phyloP scores from a whole-genome alignment of 2,888 invertebrate species.

The Parnassius mnemosyne region DNA sequence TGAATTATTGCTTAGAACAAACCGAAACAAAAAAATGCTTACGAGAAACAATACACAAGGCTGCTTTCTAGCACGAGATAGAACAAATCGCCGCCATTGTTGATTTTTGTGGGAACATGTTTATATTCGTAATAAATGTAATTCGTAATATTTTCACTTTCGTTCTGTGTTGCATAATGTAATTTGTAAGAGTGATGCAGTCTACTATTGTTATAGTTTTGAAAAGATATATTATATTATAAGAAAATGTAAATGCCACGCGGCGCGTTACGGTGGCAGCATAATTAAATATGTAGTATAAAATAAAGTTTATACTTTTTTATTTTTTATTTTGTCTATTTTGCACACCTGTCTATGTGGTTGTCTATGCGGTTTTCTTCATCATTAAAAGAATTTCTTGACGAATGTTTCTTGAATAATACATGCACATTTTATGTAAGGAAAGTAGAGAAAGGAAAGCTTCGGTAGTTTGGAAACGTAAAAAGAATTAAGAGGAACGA shows the following conservation, averaged over 20 bases:
- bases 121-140: constrained; percentile 28
- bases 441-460: background rate
- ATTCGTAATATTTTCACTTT: constrained; percentile 24
- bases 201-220: constrained; percentile 7
- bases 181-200: background rate
- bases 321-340: too few species aligned
- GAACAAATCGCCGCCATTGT: constrained; percentile 28
- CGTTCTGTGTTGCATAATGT: constrained; percentile 20
- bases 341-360: too few species aligned
- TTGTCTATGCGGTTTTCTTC: too few species aligned
- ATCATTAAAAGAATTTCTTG: too few species aligned
- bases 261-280: too few species aligned
- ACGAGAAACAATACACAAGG: constrained; percentile 14
- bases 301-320: too few species aligned
- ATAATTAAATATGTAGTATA: too few species aligned
- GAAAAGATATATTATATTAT: background rate
- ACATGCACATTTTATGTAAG: background rate
- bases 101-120: constrained; percentile 28
- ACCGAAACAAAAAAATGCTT: constrained; percentile 21
- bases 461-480: too few species aligned
- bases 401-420: background rate
- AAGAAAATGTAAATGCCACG: too few species aligned
- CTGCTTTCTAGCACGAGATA: constrained; percentile 18
- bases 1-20: constrained; percentile 14
- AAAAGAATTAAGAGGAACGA: too few species aligned